Base-by-base conservation (phyloP, 64 coral and sea anemone genomes). In the Actinia equina region DNA sequence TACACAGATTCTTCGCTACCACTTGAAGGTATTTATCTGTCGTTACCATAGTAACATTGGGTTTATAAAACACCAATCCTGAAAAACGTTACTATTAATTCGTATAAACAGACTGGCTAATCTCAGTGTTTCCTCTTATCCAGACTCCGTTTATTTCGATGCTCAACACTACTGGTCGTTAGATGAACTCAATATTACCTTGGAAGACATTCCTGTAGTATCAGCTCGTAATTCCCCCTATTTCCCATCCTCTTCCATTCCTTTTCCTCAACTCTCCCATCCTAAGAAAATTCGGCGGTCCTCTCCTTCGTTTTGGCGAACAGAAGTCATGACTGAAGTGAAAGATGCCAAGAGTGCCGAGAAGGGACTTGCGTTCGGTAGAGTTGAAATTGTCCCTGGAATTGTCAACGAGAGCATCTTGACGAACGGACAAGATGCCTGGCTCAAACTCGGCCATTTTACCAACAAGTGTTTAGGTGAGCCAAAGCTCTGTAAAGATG, bases 161-260 rank as follows among this genome's bases (percentile, higher is more conserved):
- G 86, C 97, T 56, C 44, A 69, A 10, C 89, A 99, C 25, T 99
- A 99, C 78, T 99, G 97, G 97, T 91, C 93, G 4, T 84, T 99
- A 77, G 93, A 99, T 60, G 20, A 88, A 85, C 60, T 93, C 52
- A 93, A 96, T 23, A 96, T 93, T 17, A 93, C 77, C 44, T 45
- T 96, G 4, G 43, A 85, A 59, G 76, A 85, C 81, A 49, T 71
- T 17, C 85, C 69, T 3, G 69, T 74, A 14, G 26, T 74, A 30
- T 74, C 69, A 5, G 22, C 22, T n/a, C 62, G 22, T 9, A 11
- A 65, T 65, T 23, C 22, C 22, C 5, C n/a, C 16, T 60, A 17
- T 6, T 71, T 26, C 3, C 43, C 62, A 30, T 42, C 69, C 69
- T 42, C 69, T 74, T 74, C 12, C 69, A 74, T 13, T 6, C 45